A percentile compares a stretch with the other conserved stretches of the same genome.
Conservation (phyloP, 2,888 invertebrate species). For the Conchocele bisecta region DNA sequence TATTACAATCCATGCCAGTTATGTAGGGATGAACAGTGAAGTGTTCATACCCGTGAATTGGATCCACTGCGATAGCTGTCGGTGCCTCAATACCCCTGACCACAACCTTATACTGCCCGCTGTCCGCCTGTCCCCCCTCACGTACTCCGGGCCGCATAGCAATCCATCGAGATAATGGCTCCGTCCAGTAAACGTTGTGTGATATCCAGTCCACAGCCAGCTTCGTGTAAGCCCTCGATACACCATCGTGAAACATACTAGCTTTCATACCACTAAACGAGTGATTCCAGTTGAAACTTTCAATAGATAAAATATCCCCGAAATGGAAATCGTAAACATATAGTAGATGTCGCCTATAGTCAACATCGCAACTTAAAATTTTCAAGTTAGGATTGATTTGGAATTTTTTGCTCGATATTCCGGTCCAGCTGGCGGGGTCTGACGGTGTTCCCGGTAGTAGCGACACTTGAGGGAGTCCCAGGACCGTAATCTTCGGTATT, state of each 20-base stretch:
- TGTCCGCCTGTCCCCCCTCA: neutral
- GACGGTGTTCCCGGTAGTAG: neutral
- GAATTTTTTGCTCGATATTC: neutral
- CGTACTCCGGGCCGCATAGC: slow-evolving; percentile 14
- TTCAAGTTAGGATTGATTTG: no score
- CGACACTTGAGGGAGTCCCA: neutral
- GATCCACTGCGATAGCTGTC: no score
- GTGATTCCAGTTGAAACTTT: neutral
- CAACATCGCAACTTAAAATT: neutral
- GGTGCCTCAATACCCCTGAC: no score
- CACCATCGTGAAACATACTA: slow-evolving; percentile 5
- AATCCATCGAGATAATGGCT: slow-evolving; percentile 30
- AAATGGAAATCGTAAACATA: neutral
- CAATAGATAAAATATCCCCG: neutral
- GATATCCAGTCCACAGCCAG: slow-evolving; percentile 34
- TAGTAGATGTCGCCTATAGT: neutral
- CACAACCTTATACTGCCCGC: neutral
- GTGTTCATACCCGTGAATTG: no score
- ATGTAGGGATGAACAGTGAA: no score
- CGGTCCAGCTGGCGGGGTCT: neutral
- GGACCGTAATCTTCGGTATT: neutral
- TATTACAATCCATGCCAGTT: no score
- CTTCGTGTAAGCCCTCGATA: slow-evolving; percentile 10
- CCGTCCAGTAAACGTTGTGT: slow-evolving; percentile 41
- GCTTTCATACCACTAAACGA: neutral